Evolutionary conservation across 2,797 vertebrate species (phyloP).

Genomic region (Myripristis jacobus): DNA sequence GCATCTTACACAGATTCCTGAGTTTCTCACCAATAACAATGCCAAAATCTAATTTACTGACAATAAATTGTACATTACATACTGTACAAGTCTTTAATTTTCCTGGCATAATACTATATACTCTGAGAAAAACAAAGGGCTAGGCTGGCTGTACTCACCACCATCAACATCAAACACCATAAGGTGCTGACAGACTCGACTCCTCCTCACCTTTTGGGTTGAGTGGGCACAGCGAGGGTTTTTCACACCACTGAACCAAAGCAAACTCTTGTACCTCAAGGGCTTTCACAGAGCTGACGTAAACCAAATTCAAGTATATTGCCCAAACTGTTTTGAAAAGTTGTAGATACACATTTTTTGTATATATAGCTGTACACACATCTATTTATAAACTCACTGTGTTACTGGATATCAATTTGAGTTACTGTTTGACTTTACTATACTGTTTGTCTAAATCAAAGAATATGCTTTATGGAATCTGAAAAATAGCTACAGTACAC

Average conservation of each 20-base stretch:
- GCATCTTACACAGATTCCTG: too few species aligned
- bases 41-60: too few species aligned
- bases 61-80: too few species aligned
- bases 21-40: too few species aligned
- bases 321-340: not conserved
- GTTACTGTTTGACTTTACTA: conserved; percentile 22
- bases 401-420: not conserved
- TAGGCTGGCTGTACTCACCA: conserved; percentile 3
- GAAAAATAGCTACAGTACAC: conserved; percentile 32
- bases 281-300: conserved; percentile 25
- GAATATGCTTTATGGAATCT: conserved; percentile 39
- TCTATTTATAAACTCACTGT: too few species aligned
- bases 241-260: conserved; percentile 52
- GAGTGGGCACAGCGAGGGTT: conserved; percentile 53
- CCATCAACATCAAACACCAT: conserved; percentile 36
- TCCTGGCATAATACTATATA: not conserved
- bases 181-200: conserved; percentile 44
- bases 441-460: conserved; percentile 40
- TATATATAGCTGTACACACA: too few species aligned
- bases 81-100: not conserved
- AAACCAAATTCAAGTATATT: conserved; percentile 19
- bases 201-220: conserved; percentile 59
- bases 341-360: not conserved
- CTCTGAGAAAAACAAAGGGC: conserved; percentile 14
- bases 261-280: conserved; percentile 28